Evolutionary conservation across 2,888 invertebrate genomes (phyloP).

Genomic region (Euproctis similis): DNA sequence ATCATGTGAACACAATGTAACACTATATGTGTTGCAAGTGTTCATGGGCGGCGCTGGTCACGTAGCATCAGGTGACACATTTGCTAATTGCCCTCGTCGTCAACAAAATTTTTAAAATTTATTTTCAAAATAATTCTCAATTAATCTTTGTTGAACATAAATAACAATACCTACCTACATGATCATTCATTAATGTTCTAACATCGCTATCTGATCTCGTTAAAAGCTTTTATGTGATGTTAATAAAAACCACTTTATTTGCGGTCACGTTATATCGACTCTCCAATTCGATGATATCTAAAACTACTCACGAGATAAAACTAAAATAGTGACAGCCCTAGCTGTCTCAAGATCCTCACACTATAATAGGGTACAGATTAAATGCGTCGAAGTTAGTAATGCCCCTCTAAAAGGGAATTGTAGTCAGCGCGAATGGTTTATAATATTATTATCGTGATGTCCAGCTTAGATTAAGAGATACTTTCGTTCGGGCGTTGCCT

Average conservation of each 20-base stretch:
- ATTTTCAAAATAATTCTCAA: no score
- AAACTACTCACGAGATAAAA: constrained; percentile 27
- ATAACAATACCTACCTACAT: no score
- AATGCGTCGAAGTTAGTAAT: constrained; percentile 58
- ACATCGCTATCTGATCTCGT: constrained; percentile 6
- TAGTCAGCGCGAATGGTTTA: constrained; percentile 60
- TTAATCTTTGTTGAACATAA: no score
- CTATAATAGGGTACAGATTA: constrained; percentile 58
- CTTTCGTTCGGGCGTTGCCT: constrained; percentile 37
- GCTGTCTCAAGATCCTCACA: constrained; percentile 32
- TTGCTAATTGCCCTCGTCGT: no score
- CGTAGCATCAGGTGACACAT: no score
- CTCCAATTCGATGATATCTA: no score
- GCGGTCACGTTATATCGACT: constrained; percentile 22
- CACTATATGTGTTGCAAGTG: no score
- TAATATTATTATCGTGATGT: constrained; percentile 63
- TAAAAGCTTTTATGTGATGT: constrained; percentile 8
- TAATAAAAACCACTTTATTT: constrained; percentile 20
- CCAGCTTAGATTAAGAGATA: constrained; percentile 62
- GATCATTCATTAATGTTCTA: no score
- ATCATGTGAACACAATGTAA: no score
- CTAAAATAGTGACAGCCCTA: constrained; percentile 18
- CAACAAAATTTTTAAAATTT: no score
- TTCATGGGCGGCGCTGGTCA: no score
- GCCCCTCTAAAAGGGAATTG: constrained; percentile 67